Evolutionary conservation across 2,888 invertebrate genomes (phyloP).

Genomic region (Elaeidobius kamerunicus): DNA sequence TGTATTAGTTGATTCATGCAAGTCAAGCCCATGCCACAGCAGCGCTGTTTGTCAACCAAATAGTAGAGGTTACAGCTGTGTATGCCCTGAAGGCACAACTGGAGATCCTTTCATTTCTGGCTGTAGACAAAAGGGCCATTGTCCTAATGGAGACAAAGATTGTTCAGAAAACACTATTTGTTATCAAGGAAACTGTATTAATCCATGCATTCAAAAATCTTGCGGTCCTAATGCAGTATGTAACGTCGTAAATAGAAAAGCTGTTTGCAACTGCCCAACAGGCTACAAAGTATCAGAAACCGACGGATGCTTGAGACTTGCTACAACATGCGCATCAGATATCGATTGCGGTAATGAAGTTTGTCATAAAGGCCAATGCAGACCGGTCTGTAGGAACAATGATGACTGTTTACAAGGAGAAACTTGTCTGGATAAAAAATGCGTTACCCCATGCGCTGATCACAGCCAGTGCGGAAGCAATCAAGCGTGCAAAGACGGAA

Average conservation of each 20-base stretch:
- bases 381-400: constrained; percentile 72
- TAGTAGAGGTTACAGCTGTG: constrained; percentile 66
- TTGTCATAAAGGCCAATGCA: constrained; percentile 81
- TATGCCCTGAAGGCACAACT: constrained; percentile 71
- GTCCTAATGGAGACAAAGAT: constrained; percentile 67
- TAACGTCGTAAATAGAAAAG: constrained; percentile 69
- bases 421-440: constrained; percentile 73
- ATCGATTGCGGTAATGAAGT: constrained; percentile 74
- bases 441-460: constrained; percentile 73
- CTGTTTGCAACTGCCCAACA: constrained; percentile 75
- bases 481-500: constrained; percentile 77
- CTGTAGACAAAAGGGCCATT: constrained; percentile 76
- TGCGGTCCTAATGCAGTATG: constrained; percentile 83
- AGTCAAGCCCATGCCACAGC: constrained; percentile 76
- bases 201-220: constrained; percentile 72
- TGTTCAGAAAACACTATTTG: constrained; percentile 76
- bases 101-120: constrained; percentile 75
- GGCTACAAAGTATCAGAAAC: constrained; percentile 70
- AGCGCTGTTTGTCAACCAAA: constrained; percentile 73
- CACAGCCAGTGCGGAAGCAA: constrained; percentile 77
- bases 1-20: constrained; percentile 66
- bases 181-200: constrained; percentile 66
- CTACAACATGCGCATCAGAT: constrained; percentile 65
- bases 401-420: constrained; percentile 79
- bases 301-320: constrained; percentile 70